These are phyloP conservation scores for Spodoptera exigua DNA, from an alignment of 2,888 invertebrate species.

Conservation along the genomic window DNA sequence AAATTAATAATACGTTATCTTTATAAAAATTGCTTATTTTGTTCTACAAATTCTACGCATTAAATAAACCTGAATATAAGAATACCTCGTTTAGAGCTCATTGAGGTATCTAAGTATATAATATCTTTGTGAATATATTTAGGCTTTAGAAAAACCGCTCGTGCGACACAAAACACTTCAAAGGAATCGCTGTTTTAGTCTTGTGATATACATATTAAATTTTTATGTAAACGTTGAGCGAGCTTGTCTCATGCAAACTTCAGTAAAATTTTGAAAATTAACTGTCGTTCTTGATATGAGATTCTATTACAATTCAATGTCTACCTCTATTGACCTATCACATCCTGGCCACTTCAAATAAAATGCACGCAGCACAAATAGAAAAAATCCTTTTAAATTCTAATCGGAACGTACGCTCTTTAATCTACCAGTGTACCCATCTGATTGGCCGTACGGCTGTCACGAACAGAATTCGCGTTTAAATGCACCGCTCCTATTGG, in stretches of 20 bases:
- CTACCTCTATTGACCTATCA: slow-evolving; percentile 17
- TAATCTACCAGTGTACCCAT: slow-evolving; percentile 80
- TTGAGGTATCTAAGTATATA: background rate
- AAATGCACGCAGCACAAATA: slow-evolving; percentile 56
- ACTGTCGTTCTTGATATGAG: background rate
- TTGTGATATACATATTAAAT: background rate
- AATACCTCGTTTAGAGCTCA: background rate
- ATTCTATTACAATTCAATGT: slow-evolving; percentile 17
- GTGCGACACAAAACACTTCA: background rate
- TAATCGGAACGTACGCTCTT: slow-evolving; percentile 76
- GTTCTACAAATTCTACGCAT: too few species aligned
- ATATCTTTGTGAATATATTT: slow-evolving; percentile 1
- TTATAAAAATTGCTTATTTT: background rate
- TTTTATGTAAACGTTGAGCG: background rate
- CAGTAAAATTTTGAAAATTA: too few species aligned
- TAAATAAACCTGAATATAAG: too few species aligned
- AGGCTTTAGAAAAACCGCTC: background rate
- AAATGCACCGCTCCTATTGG: slow-evolving; percentile 83
- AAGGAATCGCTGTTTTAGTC: background rate
- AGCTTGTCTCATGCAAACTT: too few species aligned
- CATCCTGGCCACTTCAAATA: slow-evolving; percentile 48
- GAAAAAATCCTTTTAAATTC: slow-evolving; percentile 75
- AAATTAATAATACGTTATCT: too few species aligned
- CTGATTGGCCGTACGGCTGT: slow-evolving; percentile 86
- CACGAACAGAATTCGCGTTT: slow-evolving; percentile 83